Conservation (phyloP, 2,797 vertebrate species). For the Melanotaenia nigrans region DNA sequence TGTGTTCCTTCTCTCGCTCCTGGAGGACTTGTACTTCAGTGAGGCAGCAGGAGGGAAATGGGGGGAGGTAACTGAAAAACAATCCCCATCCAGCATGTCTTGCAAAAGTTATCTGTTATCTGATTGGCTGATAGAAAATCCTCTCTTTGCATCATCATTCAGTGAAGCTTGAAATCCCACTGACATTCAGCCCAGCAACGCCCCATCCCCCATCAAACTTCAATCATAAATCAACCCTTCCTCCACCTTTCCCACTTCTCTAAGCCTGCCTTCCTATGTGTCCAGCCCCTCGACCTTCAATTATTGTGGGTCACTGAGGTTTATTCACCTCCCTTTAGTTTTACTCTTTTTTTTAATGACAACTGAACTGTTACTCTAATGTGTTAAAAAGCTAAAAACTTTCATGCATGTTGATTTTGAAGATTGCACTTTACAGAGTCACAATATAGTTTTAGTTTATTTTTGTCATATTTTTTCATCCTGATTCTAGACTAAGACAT, state of each 20-base stretch:
- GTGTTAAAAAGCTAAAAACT: not conserved
- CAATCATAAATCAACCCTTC: conserved; percentile 77
- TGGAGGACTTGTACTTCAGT: conserved; percentile 47
- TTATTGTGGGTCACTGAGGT: conserved; percentile 56
- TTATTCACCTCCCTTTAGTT: conserved; percentile 50
- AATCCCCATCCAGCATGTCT: conserved; percentile 19
- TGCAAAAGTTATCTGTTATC: conserved; percentile 17
- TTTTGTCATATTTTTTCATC: not conserved
- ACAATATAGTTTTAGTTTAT: not conserved
- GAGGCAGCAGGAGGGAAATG: conserved; percentile 21
- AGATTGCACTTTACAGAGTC: not conserved
- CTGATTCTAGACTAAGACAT: not conserved
- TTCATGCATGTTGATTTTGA: not conserved
- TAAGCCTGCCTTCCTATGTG: conserved; percentile 35
- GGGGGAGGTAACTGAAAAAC: conserved; percentile 29
- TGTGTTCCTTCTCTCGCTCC: conserved; percentile 48
- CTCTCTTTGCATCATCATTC: conserved; percentile 62
- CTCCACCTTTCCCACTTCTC: conserved; percentile 70
- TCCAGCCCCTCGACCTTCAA: conserved; percentile 34
- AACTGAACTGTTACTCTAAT: conserved; percentile 7
- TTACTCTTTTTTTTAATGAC: conserved; percentile 57
- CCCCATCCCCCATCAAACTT: conserved; percentile 62
- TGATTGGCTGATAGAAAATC: conserved; percentile 74
- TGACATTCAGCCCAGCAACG: conserved; percentile 56
- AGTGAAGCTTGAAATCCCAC: conserved; percentile 46